Evolutionary conservation across 2,888 invertebrate species (phyloP).

Genomic region (Leuctra nigra): DNA sequence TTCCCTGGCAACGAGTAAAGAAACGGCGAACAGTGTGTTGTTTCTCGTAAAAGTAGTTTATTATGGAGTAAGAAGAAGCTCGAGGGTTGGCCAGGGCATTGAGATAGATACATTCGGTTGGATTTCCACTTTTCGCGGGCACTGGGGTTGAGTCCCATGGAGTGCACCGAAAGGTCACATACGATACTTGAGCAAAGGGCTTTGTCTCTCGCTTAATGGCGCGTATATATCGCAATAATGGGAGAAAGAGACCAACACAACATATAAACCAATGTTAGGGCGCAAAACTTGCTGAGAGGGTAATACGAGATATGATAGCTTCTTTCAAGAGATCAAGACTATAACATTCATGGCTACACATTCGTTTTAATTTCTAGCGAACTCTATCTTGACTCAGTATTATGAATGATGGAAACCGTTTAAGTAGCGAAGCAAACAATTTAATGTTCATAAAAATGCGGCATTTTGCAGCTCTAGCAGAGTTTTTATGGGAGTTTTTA

Average conservation of each 20-base stretch:
- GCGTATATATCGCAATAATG: constrained; percentile 20
- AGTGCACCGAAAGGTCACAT: constrained; percentile 9
- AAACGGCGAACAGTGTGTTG: constrained; percentile 2
- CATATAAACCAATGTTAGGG: constrained; percentile 1
- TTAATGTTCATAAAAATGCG: too few relatives aligned
- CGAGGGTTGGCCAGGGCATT: constrained; percentile 4
- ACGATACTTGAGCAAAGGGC: constrained; percentile 13
- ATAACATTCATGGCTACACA: too few relatives aligned
- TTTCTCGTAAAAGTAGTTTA: constrained; percentile 10
- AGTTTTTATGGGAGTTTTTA: too few relatives aligned
- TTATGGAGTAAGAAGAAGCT: constrained; percentile 13
- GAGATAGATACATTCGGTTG: constrained; percentile 4
- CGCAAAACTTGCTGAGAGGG: too few relatives aligned
- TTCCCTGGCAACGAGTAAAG: too few relatives aligned
- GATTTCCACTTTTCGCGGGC: constrained; percentile 1
- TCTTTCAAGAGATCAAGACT: too few relatives aligned
- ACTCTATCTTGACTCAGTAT: too few relatives aligned
- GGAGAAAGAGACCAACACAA: neutral
- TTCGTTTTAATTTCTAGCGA: too few relatives aligned
- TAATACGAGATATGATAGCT: too few relatives aligned
- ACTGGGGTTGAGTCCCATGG: neutral
- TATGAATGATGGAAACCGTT: too few relatives aligned
- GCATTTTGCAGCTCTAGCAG: too few relatives aligned
- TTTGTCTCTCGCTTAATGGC: constrained; percentile 24
- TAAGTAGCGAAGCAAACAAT: too few relatives aligned